Base-by-base conservation (phyloP, 2,797 vertebrate genomes). In the Champsocephalus gunnari region DNA sequence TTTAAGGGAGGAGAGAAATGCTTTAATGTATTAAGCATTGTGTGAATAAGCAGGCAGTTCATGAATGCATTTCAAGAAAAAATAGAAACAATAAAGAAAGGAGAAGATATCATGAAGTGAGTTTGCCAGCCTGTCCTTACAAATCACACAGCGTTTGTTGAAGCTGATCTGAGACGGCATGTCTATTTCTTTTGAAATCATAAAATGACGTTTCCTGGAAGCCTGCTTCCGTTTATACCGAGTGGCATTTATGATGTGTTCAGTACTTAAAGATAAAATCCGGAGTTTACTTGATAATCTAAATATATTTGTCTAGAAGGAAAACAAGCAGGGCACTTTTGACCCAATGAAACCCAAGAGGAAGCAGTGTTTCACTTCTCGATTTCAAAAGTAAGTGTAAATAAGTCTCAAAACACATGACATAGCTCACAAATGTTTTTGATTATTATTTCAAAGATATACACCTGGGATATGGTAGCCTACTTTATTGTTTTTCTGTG, bases 251-350 rank as follows among this genome's bases (percentile, higher is more conserved):
- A 66, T 66, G 64, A 81, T 62, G 43, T 79, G 56, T 82, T 83
- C 54, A 51, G 53, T 0, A 10, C 58, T 84, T 75, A 62, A 61
- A 78, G 81, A 86, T 79, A 58, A 38, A 77, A 83, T 86, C 82
- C 80, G 28, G 24, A 76, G 61, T 81, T 81, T 67, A 77, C 59
- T 63, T 69, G 66, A 77, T 55, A 57, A 77, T 82, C 54, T 72
- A 84, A 83, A 86, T 71, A 76, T 77, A 66, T 75, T 75, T n/a
- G 45, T 75, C 47, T 10, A 24, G 49, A 54, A 16, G 55, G 44
- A 57, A 74, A 81, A 77, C 55, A 80, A 54, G 50, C 21, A 69
- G 53, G 47, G 4, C 38, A 6, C 10, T 38, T 79, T 53, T 70
- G 34, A 51, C 32, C 51, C 50, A 32, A 13, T 49, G 44, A 21